Conservation (phyloP, 2,113 vertebrate genomes). For the Poeciliopsis prolifica region DNA sequence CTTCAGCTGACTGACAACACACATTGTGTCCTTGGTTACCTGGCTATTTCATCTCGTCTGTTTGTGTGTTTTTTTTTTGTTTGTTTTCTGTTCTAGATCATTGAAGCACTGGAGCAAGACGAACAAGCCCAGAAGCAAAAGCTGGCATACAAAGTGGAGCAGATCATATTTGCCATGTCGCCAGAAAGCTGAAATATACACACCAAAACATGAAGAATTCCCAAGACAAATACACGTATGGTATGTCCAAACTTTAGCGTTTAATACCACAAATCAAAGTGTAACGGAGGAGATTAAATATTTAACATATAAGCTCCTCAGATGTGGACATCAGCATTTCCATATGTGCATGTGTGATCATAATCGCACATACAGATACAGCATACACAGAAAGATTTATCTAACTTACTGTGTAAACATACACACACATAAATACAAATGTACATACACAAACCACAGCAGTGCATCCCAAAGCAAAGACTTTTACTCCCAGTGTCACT, state of each 20-base stretch:
- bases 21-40: conserved; percentile 13
- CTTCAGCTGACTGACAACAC: conserved; percentile 2
- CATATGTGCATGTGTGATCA: conserved; percentile 18
- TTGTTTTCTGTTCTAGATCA: conserved; percentile 79
- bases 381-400: conserved; percentile 30
- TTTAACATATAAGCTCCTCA: conserved; percentile 14
- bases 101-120: conserved; percentile 89
- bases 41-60: conserved; percentile 19
- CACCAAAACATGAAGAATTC: conserved; percentile 3
- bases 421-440: conserved; percentile 27
- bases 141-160: conserved; percentile 91
- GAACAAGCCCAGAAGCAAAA: conserved; percentile 93
- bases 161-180: conserved; percentile 90
- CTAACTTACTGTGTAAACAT: conserved; percentile 61
- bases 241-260: background rate
- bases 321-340: conserved; percentile 8
- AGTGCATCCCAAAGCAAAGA: conserved; percentile 62
- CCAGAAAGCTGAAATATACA: conserved; percentile 87
- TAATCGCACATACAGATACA: conserved; percentile 6
- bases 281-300: conserved; percentile 8
- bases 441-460: conserved; percentile 56
- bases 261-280: conserved; percentile 10
- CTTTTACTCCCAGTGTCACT: conserved; percentile 56
- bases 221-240: conserved; percentile 8
- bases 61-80: conserved; percentile 15